Evolutionary conservation across 2,113 vertebrate species (phyloP).

Genomic region (Sturnus vulgaris): DNA sequence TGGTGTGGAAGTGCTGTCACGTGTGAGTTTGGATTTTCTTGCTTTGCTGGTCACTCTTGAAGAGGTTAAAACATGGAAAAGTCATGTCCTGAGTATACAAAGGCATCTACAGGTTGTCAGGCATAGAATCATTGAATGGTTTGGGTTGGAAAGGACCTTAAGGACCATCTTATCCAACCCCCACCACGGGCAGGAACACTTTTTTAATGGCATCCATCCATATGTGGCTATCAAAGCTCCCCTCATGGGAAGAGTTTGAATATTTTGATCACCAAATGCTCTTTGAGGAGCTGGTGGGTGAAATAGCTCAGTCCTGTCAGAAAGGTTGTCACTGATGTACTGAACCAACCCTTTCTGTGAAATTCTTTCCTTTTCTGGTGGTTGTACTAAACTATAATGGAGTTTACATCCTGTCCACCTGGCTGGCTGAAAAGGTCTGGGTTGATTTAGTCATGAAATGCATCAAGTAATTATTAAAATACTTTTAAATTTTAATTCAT

Average conservation of each 20-base stretch:
- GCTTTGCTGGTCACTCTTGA: not conserved
- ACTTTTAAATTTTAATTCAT: not conserved
- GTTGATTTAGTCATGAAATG: not conserved
- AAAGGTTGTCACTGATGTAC: not conserved
- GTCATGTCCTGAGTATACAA: not conserved
- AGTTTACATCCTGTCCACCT: not conserved
- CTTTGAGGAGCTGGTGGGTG: not conserved
- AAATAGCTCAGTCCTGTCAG: not conserved
- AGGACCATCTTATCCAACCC: not conserved
- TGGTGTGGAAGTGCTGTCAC: not conserved
- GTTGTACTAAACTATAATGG: not conserved
- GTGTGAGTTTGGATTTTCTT: not conserved
- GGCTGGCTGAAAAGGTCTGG: not conserved
- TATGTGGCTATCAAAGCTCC: not conserved
- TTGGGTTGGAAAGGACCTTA: not conserved
- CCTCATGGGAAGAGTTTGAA: not conserved
- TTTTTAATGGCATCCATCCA: not conserved
- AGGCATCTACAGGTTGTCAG: not conserved
- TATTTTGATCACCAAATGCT: not conserved
- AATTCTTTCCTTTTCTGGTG: not conserved
- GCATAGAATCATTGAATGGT: not conserved
- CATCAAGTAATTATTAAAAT: not conserved
- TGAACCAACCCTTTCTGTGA: not conserved
- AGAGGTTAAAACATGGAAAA: not conserved
- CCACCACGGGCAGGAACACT: not conserved